Evolutionary conservation across 2,113 vertebrate species (phyloP), one percentile per base, ranked within the genome.

Genomic region (Cyprinodon tularosa): DNA sequence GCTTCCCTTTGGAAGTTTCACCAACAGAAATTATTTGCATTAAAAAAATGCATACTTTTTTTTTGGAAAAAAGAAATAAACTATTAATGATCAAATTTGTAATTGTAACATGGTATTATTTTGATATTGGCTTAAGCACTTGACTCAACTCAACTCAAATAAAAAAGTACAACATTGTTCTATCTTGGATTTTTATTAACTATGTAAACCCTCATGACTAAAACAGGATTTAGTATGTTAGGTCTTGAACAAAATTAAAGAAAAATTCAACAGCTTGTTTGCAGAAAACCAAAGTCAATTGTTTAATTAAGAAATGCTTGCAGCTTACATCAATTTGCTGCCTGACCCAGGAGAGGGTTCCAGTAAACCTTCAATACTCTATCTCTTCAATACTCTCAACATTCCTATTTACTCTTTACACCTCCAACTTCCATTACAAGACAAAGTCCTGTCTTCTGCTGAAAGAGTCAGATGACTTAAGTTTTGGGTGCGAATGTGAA

Each of bases 181-280:
- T 0, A 29, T 29, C 29, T 29, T 29, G 29, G 29, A 29, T 45
- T 37, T 39, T 77, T 45, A 47, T 57, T 42, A 38, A 4, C n/a
- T 59, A 45, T 47, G 39, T 17, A 81, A 68, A 65, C 11, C 10
- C 12, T 42, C 38, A 66, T 61, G 1, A 20, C 12, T 71, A 74
- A 17, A 70, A 45, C 40, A 66, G 0, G 4, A n/a, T 4, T 4
- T n/a, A 42, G 20, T 57, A n/a, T n/a, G 2, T n/a, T 17, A n/a
- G 17, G 8, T n/a, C 17, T 57, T 57, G 50, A 57, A 45, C 44
- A 45, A 45, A 2, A 7, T 45, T 2, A 45, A 45, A 11, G 44
- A 45, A 45, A 45, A 45, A 45, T 7, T 11, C 44, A 10, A 11
- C 44, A 45, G 44, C 44, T 45, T 7, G 44, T 45, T 45, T 45